These are phyloP conservation scores for Drosophila neoperkinsi DNA, from an alignment of 2,888 invertebrate species.

Conservation along the genomic window DNA sequence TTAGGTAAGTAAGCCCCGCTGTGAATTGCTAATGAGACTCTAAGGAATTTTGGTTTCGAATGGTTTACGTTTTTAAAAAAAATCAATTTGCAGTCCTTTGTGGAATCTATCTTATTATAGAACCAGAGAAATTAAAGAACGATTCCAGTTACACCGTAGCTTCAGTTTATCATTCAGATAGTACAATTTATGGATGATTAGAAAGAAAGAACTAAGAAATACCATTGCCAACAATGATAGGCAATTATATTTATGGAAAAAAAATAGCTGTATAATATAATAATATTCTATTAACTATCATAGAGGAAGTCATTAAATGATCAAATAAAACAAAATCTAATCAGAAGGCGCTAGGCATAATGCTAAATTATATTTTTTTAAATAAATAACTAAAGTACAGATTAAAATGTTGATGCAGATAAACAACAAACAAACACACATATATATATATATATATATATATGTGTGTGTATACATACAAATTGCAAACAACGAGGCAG, in stretches of 20 bases:
- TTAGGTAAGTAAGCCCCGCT: conserved; percentile 43
- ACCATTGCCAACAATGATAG: conserved; percentile 8
- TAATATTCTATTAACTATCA: conserved; percentile 21
- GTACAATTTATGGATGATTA: conserved; percentile 36
- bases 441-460: not conserved
- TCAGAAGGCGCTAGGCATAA: conserved; percentile 48
- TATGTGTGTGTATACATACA: not conserved
- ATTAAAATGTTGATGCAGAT: conserved; percentile 74
- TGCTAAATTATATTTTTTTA: conserved; percentile 56
- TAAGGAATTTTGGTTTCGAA: conserved; percentile 11
- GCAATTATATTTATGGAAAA: not conserved
- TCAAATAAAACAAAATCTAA: conserved; percentile 56
- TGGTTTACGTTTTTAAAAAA: conserved; percentile 27
- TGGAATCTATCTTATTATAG: conserved; percentile 27
- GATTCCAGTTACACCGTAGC: conserved; percentile 32
- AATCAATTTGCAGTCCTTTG: conserved; percentile 38
- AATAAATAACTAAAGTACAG: conserved; percentile 62
- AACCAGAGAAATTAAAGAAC: conserved; percentile 11
- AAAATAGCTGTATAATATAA: not conserved
- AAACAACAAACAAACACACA: conserved; percentile 49
- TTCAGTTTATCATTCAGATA: conserved; percentile 12
- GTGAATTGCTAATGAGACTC: conserved; percentile 38
- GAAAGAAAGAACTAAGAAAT: conserved; percentile 4
- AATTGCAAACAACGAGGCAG: conserved; percentile 37
- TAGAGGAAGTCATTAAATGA: conserved; percentile 68